phyloP scores from a whole-genome alignment of 2,888 invertebrate genomes.

The Priocnemis perturbator region DNA sequence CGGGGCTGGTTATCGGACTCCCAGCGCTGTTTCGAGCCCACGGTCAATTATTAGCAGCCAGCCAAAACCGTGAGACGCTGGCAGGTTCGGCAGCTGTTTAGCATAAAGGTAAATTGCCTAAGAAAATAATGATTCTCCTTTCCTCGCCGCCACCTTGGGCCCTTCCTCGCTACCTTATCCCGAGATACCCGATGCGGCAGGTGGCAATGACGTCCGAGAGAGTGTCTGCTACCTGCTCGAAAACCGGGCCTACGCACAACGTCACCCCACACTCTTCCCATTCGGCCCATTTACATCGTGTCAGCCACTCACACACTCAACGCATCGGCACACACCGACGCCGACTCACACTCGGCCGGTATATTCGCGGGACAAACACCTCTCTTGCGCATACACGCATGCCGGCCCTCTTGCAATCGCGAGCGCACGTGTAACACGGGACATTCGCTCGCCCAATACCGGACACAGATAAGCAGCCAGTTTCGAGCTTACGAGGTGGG shows the following conservation, averaged over 20 bases:
- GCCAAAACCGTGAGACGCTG: constrained; percentile 5
- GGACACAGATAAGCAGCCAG: too few species aligned
- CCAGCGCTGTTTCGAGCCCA: constrained; percentile 6
- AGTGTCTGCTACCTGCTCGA: constrained; percentile 35
- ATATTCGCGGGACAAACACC: neutral
- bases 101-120: constrained; percentile 64
- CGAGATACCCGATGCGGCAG: constrained; percentile 48
- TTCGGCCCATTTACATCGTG: constrained; percentile 10
- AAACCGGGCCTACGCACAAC: constrained; percentile 28
- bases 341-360: neutral
- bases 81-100: constrained; percentile 61
- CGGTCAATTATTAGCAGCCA: constrained; percentile 24
- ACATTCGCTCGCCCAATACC: constrained; percentile 8
- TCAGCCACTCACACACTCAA: constrained; percentile 13
- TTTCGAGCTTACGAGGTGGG: too few species aligned
- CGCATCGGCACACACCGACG: neutral
- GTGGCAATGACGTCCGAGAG: constrained; percentile 55
- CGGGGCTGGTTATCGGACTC: neutral
- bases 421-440: constrained; percentile 25
- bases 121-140: constrained; percentile 58
- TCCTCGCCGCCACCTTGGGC: constrained; percentile 23
- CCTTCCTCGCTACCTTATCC: constrained; percentile 14
- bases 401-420: neutral
- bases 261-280: neutral
- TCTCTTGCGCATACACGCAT: too few species aligned